These are phyloP conservation scores for Notiomystis cincta DNA, from an alignment of 2,113 vertebrate species.

Conservation along the genomic window DNA sequence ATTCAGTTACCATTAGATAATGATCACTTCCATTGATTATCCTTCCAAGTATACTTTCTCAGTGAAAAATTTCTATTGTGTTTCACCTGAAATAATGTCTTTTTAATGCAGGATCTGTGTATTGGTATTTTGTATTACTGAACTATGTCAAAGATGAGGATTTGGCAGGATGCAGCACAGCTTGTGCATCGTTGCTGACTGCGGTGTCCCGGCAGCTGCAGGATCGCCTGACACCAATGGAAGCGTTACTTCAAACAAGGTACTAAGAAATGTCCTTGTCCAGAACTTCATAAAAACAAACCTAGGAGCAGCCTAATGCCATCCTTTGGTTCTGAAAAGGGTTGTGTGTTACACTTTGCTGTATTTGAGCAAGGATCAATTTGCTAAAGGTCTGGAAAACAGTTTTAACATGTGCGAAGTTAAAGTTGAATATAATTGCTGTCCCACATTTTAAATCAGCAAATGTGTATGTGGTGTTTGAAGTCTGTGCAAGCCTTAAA, in stretches of 20 bases:
- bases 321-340: not conserved
- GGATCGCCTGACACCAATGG: slow-evolving; percentile 92
- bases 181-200: slow-evolving; percentile 91
- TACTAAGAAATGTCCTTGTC: slow-evolving; percentile 26
- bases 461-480: not conserved
- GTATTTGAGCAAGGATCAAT: not conserved
- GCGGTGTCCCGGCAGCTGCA: slow-evolving; percentile 92
- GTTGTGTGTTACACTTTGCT: not conserved
- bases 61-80: not conserved
- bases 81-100: not conserved
- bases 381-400: not conserved
- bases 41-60: not conserved
- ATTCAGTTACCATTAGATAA: not conserved
- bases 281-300: not conserved
- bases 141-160: slow-evolving; percentile 99
- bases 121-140: slow-evolving; percentile 97
- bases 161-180: slow-evolving; percentile 90
- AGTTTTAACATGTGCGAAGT: not conserved
- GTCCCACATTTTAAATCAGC: not conserved
- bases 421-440: not conserved
- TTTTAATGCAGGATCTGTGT: slow-evolving; percentile 85
- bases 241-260: slow-evolving; percentile 96
- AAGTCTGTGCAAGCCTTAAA: not conserved
- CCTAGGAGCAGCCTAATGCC: not conserved
- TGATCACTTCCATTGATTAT: not conserved